Evolutionary conservation across 2,113 vertebrate species (phyloP).

Genomic region (Petromus typicus): DNA sequence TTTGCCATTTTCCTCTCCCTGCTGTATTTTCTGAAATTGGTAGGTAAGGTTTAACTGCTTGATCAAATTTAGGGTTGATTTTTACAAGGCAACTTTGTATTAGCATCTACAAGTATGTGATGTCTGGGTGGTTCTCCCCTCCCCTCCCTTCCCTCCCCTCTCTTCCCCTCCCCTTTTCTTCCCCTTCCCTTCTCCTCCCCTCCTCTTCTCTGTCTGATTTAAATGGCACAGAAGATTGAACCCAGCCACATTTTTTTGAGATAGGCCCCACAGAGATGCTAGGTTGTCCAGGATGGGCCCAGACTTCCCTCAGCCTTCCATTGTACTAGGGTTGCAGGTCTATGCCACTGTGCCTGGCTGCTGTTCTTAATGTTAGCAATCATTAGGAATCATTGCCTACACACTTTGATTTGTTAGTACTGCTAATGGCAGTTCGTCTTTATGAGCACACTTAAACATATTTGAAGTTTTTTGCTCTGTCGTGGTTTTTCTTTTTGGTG

Average conservation of each 20-base stretch:
- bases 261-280: too few relatives aligned
- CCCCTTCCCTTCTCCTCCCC: background rate
- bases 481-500: background rate
- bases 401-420: slow-evolving; percentile 18
- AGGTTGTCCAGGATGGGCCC: background rate
- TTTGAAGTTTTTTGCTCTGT: background rate
- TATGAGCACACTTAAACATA: slow-evolving; percentile 15
- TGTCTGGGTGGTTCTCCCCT: background rate
- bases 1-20: background rate
- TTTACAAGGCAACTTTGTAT: background rate
- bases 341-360: background rate
- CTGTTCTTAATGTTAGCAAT: background rate
- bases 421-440: background rate
- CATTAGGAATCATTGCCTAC: background rate
- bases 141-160: background rate
- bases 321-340: background rate
- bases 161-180: background rate
- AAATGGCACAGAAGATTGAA: background rate
- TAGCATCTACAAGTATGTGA: background rate
- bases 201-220: background rate
- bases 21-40: background rate
- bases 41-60: background rate
- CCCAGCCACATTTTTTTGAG: too few relatives aligned
- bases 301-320: background rate
- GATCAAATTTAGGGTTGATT: slow-evolving; percentile 18